Conservation (phyloP, 2,113 vertebrate species). For the Ginglymostoma cirratum region DNA sequence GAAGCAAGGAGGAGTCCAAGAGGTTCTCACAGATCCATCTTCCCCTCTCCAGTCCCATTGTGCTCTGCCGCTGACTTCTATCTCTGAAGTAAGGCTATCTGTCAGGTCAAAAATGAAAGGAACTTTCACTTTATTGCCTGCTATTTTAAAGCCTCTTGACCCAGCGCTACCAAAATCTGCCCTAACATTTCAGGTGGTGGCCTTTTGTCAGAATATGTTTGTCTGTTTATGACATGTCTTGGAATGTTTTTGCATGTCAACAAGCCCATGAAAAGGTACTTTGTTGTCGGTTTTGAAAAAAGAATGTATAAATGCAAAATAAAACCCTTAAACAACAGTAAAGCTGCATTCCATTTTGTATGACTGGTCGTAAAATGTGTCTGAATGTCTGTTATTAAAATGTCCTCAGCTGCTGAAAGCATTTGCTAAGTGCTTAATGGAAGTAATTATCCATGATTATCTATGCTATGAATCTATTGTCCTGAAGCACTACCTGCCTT, state of each 20-base stretch:
- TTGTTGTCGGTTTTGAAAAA: background rate
- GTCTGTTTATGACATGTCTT: background rate
- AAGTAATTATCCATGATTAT: constrained; percentile 3
- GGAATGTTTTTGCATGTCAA: background rate
- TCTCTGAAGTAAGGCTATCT: too few species aligned
- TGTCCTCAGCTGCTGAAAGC: background rate
- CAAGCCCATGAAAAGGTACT: background rate
- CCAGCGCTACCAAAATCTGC: background rate
- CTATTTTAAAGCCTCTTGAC: too few species aligned
- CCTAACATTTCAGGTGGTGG: background rate
- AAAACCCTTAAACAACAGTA: background rate
- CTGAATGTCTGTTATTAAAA: background rate
- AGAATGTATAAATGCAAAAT: background rate
- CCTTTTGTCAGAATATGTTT: background rate
- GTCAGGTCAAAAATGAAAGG: too few species aligned
- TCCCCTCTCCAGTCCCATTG: too few species aligned
- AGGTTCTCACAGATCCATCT: too few species aligned
- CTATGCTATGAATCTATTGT: background rate
- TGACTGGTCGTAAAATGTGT: background rate
- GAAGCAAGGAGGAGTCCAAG: too few species aligned
- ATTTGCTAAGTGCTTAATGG: background rate
- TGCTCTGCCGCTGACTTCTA: too few species aligned
- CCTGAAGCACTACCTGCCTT: background rate
- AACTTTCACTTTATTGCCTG: too few species aligned
- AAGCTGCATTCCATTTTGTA: background rate